phyloP scores from a whole-genome alignment of 2,888 invertebrate genomes.

The Stenotaenia linearis region DNA sequence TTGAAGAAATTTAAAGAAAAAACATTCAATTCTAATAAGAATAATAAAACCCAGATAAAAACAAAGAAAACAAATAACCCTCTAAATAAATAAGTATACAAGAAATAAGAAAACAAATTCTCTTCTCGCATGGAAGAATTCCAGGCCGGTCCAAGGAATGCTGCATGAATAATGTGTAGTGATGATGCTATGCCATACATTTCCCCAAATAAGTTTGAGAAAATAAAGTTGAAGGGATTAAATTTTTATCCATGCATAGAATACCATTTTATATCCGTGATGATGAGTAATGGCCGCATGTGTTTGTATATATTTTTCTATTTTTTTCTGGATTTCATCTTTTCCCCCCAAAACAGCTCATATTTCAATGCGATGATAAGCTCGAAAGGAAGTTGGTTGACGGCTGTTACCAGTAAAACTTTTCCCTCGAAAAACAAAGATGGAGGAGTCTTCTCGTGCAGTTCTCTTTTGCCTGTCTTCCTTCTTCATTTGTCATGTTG shows the following conservation, averaged over 20 bases:
- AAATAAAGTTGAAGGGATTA: not conserved
- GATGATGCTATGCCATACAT: no score
- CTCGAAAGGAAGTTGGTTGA: not conserved
- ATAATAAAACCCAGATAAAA: no score
- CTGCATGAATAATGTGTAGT: no score
- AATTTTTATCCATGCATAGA: not conserved
- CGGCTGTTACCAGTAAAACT: not conserved
- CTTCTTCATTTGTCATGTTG: not conserved
- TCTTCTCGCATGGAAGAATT: no score
- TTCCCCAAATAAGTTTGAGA: not conserved
- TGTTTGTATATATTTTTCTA: not conserved
- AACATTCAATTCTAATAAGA: no score
- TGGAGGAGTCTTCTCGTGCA: not conserved
- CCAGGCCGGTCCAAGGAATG: no score
- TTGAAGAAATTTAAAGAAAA: no score
- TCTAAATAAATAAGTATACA: no score
- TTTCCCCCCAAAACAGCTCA: not conserved
- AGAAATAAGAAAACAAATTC: no score
- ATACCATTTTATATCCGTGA: not conserved
- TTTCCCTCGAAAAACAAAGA: not conserved
- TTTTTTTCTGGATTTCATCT: not conserved
- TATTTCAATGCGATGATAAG: not conserved
- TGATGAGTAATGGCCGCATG: not conserved
- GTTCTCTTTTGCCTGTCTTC: not conserved
- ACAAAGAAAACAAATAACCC: no score